Conservation (phyloP, 2,888 invertebrate species). For the Erebia aethiops region DNA sequence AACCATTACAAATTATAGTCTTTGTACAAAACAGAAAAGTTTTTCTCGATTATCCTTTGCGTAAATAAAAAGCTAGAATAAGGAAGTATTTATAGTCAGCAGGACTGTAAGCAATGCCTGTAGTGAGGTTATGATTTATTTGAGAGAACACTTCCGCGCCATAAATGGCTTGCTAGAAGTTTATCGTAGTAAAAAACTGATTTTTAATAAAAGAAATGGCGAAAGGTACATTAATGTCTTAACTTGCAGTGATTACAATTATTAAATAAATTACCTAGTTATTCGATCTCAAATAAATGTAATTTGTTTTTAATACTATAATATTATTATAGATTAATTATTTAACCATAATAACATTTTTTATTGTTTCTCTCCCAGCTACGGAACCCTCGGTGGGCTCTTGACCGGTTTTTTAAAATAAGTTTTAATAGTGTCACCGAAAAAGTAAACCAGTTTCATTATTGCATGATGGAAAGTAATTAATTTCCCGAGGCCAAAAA, state of each 20-base stretch:
- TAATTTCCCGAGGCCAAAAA: conserved; percentile 74
- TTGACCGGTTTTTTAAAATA: background rate
- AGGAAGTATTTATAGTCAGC: conserved; percentile 63
- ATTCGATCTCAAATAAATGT: too few relatives aligned
- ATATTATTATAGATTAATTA: too few relatives aligned
- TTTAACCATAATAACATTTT: too few relatives aligned
- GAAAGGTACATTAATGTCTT: conserved; percentile 71
- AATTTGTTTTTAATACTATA: too few relatives aligned
- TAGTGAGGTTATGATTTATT: conserved; percentile 73
- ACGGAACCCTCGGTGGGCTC: too few relatives aligned
- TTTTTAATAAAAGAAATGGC: conserved; percentile 70
- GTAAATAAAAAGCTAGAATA: conserved; percentile 48
- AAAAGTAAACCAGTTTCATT: conserved; percentile 60
- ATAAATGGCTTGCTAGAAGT: conserved; percentile 78
- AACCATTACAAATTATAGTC: background rate
- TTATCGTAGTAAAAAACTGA: conserved; percentile 76
- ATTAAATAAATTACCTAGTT: too few relatives aligned
- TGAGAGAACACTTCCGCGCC: conserved; percentile 70
- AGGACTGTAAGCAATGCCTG: conserved; percentile 58
- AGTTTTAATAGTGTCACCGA: conserved; percentile 60
- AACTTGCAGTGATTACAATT: background rate
- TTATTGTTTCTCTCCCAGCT: too few relatives aligned
- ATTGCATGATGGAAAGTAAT: conserved; percentile 73
- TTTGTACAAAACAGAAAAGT: conserved; percentile 12
- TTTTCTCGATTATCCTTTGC: conserved; percentile 24